Base-by-base conservation (phyloP, 2,888 invertebrate species). In the Nemurella pictetii region DNA sequence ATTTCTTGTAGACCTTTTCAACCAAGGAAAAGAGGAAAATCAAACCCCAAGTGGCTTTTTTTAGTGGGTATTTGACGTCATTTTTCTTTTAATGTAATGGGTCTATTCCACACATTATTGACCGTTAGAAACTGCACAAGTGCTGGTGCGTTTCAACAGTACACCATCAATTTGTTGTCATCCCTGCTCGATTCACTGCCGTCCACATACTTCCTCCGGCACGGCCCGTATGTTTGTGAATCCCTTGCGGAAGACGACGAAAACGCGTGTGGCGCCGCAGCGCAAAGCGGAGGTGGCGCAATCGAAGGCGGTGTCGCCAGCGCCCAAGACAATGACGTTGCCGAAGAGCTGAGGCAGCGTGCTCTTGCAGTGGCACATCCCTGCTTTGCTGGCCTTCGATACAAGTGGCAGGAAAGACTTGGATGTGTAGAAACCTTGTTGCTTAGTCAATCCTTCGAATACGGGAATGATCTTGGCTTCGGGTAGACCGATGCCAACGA, bases 261-360 rank as follows among this genome's bases (percentile, higher is more conserved):
- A 98, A 0, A 99, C 99, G 83, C 96, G 94, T 32, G 92, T 93
- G 0, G 99, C 99, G 0, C 99, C 99, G 89, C 99, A 99, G 0
- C 99, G 92, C 26, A 99, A 91, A 0, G 98, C 98, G 0, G 99
- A 98, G 0, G 99, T 99, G 0, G 99, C 99, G 90, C 99, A 99
- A 91, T 99, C 99, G 90, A 99, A 99, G 0, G 99, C 99, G 0
- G 99, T 99, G 90, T 99, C 99, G 0, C 99, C 99, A 0, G 99
- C 98, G 0, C 99, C 99, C 72, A 99, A 91, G 0, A 99, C 99
- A 85, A 99, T 94, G 15, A 96, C 96, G 87, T 94, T 96, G 0
- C 98, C 98, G 87, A 92, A 90, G 7, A 99, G 90, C 80, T 92
- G 90, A 0, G 99, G 99, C 75, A 99, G 90, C 9, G 55, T 89